Percentiles rank a stretch among this genome's conserved stretches.
Conservation (phyloP, 2,888 invertebrate species). For the Malthinus seriepunctatus region DNA sequence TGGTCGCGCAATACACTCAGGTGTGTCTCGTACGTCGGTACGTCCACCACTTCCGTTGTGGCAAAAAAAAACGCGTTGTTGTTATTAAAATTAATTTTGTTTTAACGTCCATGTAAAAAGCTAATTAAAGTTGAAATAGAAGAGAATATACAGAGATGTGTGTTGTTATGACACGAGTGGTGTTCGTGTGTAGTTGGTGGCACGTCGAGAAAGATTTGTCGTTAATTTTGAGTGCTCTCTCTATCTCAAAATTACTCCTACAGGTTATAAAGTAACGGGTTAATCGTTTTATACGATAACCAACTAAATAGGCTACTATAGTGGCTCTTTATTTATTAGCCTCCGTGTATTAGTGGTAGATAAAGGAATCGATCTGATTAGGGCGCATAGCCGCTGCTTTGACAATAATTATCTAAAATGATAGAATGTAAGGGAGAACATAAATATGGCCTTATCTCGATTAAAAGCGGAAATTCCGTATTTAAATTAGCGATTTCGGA, state of each 20-base stretch:
- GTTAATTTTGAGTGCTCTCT: no score
- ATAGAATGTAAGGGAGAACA: conserved; percentile 19
- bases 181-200: no score
- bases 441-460: conserved; percentile 23
- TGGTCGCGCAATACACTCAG: no score
- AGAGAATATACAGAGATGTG: no score
- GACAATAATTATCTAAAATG: conserved; percentile 24
- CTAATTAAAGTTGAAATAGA: no score
- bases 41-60: no score
- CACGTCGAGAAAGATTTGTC: no score
- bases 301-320: not conserved
- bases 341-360: conserved; percentile 16
- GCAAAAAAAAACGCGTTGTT: no score
- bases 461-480: conserved; percentile 20
- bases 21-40: no score
- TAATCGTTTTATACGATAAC: not conserved
- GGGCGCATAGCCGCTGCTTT: conserved; percentile 13
- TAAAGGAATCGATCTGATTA: conserved; percentile 21
- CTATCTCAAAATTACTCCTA: not conserved
- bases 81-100: no score
- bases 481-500: conserved; percentile 7
- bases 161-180: no score
- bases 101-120: no score
- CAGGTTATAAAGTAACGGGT: not conserved
- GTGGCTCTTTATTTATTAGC: not conserved